Evolutionary conservation across 2,113 vertebrate species (phyloP).

Genomic region (Riparia riparia): DNA sequence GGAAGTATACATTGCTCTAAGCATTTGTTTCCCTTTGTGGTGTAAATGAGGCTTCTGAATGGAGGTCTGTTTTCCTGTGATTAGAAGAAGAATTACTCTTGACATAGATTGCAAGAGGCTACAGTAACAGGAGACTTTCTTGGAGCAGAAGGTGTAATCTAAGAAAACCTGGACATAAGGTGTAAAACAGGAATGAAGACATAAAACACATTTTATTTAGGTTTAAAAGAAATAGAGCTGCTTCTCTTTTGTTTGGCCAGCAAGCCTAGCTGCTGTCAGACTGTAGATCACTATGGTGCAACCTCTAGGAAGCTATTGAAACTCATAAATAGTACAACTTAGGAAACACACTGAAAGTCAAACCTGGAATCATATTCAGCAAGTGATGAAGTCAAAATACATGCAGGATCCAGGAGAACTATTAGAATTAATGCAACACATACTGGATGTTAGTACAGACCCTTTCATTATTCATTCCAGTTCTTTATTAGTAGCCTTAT

Average conservation of each 20-base stretch:
- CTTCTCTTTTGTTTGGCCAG: background rate
- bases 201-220: background rate
- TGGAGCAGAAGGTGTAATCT: background rate
- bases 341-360: background rate
- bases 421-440: background rate
- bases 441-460: background rate
- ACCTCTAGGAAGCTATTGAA: conserved; percentile 8
- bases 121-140: background rate
- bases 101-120: background rate
- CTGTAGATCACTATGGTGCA: background rate
- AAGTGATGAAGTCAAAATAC: background rate
- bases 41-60: background rate
- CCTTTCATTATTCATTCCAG: conserved; percentile 41
- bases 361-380: background rate
- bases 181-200: background rate
- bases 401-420: background rate
- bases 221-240: background rate
- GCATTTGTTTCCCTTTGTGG: background rate
- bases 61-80: background rate
- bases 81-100: background rate
- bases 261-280: background rate
- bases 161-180: background rate
- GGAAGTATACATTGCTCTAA: background rate
- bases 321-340: background rate
- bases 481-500: conserved; percentile 43